phyloP scores from a whole-genome alignment of 2,888 invertebrate genomes.

The Epirrhoe tristata region DNA sequence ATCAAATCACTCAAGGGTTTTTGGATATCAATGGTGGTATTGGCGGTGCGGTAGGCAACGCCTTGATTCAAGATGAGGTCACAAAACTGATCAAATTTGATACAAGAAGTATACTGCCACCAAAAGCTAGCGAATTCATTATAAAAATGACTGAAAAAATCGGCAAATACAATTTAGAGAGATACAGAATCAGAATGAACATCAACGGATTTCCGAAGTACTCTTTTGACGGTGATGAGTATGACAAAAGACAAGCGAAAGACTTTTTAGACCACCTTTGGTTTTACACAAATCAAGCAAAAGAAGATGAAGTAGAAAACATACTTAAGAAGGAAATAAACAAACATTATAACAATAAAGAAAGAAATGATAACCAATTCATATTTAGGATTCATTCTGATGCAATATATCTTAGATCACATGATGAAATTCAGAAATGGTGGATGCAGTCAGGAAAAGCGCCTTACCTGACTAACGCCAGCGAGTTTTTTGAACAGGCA shows the following conservation, averaged over 20 bases:
- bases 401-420: constrained; percentile 56
- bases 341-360: constrained; percentile 45
- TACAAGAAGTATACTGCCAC: constrained; percentile 33
- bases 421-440: constrained; percentile 61
- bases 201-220: constrained; percentile 52
- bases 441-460: constrained; percentile 52
- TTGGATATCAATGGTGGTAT: constrained; percentile 50
- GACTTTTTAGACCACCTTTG: constrained; percentile 55
- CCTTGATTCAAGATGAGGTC: constrained; percentile 45
- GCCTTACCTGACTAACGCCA: constrained; percentile 49
- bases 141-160: constrained; percentile 33
- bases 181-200: constrained; percentile 48
- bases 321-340: constrained; percentile 53
- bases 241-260: constrained; percentile 49
- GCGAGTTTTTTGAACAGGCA: constrained; percentile 51
- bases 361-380: constrained; percentile 47
- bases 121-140: constrained; percentile 48
- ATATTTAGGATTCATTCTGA: constrained; percentile 54
- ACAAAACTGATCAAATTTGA: constrained; percentile 49
- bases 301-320: constrained; percentile 52
- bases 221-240: constrained; percentile 48
- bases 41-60: constrained; percentile 56
- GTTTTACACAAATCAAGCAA: constrained; percentile 59
- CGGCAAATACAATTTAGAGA: constrained; percentile 21
- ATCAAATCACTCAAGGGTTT: constrained; percentile 44